Base-by-base conservation (phyloP, 2,797 vertebrate genomes). In the Characodon lateralis region DNA sequence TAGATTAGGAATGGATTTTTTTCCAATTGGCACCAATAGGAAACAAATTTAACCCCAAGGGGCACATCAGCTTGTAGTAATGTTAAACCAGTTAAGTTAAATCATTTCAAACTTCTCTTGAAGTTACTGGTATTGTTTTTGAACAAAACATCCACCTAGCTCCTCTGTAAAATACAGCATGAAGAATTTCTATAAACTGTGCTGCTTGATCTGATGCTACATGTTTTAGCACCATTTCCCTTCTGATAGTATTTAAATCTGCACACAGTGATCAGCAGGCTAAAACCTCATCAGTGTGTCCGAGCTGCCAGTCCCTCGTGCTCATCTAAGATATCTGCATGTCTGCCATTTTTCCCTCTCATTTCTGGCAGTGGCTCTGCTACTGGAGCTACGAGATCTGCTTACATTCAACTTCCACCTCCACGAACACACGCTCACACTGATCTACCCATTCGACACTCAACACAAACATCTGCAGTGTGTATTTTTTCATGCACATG, bases 301-400 rank as follows among this genome's bases (percentile, higher is more conserved):
- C 3, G 8, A 78, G 74, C 73, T 26, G 71, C 69, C 50, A 41
- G 20, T 6, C 56, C 0, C 65, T 20, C 8, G 43, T 14, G 71
- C 79, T 72, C 75, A 9, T 26, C 31, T 85, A 43, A 74, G 48
- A 39, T 87, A 85, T 88, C 85, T 80, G 83, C 87, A 24, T 6
- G 43, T 0, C 56, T 50, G 66, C 69, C 84, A 85, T 63, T 71
- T 85, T 55, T 73, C 24, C 76, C 78, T 69, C 46, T 72, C 66
- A n/a, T 31, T 72, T 59, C 73, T 72, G 81, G 73, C 48, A 1
- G 9, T 5, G 69, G 39, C 53, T 71, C 28, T 39, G 77, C 58
- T 31, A 66, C 61, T 48, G 35, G 75, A 84, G 72, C 63, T n/a
- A 48, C 12, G 1, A 56, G 78, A 66, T 81, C 84, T 73, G 48